Conservation (phyloP, 2,888 invertebrate species). For the Cantharis rustica region DNA sequence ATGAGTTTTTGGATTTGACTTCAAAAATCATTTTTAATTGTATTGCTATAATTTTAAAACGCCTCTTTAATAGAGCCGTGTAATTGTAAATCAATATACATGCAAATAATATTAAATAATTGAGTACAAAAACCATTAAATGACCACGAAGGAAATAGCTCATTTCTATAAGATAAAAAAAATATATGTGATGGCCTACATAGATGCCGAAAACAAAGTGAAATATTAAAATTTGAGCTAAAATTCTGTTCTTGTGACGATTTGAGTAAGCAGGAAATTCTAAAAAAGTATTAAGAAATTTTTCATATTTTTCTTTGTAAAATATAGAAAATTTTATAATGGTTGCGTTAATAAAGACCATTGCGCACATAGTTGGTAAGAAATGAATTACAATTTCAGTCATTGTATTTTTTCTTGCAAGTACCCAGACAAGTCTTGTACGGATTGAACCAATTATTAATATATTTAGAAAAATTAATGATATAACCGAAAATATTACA, state of each 20-base stretch:
- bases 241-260: background rate
- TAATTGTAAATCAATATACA: background rate
- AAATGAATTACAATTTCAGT: background rate
- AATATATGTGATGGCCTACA: background rate
- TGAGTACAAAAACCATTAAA: background rate
- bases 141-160: background rate
- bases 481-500: background rate
- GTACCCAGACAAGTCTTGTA: background rate
- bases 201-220: background rate
- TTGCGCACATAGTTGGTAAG: background rate
- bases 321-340: background rate
- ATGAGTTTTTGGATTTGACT: background rate
- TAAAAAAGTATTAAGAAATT: background rate
- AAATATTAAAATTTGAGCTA: background rate
- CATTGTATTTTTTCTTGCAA: accelerated
- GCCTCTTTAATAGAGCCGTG: background rate
- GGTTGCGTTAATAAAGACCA: background rate
- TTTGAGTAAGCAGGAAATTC: background rate
- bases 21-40: background rate
- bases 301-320: background rate
- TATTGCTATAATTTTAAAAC: background rate
- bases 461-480: background rate
- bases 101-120: background rate
- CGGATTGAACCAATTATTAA: background rate
- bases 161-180: background rate